These are phyloP conservation scores for Ictidomys tridecemlineatus DNA, from an alignment of 2,113 vertebrate species.

Conservation along the genomic window DNA sequence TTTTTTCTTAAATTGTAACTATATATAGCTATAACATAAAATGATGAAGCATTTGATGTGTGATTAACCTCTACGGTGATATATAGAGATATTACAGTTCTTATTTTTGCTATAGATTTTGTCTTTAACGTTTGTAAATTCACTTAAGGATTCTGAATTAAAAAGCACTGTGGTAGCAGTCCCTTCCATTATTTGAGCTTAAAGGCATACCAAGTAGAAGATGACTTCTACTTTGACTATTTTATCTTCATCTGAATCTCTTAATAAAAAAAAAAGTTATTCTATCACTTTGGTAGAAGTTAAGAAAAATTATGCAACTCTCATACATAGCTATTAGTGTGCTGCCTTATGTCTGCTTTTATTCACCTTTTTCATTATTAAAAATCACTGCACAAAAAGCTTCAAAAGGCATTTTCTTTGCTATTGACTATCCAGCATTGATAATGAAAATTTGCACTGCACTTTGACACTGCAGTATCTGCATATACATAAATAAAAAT, in stretches of 20 bases:
- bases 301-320: background rate
- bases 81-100: background rate
- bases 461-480: background rate
- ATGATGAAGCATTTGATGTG: background rate
- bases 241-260: background rate
- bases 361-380: background rate
- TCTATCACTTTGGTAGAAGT: background rate
- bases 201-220: background rate
- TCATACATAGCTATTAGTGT: background rate
- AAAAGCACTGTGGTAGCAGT: background rate
- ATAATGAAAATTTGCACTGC: background rate
- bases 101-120: background rate
- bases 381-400: background rate
- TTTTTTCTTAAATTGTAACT: background rate
- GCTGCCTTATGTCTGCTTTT: background rate
- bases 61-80: background rate
- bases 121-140: background rate
- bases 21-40: background rate
- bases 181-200: background rate
- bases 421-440: background rate
- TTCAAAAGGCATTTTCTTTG: background rate
- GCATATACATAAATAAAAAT: background rate
- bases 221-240: background rate
- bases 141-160: background rate
- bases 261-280: background rate